Conservation (phyloP, 2,797 vertebrate species). For the Nyctalus aviator region DNA sequence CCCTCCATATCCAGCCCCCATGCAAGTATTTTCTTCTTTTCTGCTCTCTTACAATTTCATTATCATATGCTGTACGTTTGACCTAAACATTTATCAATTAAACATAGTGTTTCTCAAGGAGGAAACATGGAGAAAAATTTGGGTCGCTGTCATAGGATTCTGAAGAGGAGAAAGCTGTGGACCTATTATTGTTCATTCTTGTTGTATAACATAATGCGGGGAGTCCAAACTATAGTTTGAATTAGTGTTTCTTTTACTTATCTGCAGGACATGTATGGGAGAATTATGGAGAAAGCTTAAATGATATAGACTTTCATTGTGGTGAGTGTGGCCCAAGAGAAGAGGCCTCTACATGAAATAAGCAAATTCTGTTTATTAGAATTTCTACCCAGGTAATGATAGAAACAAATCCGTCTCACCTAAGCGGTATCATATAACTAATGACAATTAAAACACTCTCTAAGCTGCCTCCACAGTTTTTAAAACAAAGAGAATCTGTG, state of each 20-base stretch:
- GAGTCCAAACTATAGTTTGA: neutral
- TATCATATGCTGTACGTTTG: neutral
- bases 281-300: conserved; percentile 4
- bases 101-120: neutral
- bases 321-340: neutral
- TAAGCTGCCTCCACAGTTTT: neutral
- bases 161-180: neutral
- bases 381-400: neutral
- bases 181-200: neutral
- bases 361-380: conserved; percentile 27
- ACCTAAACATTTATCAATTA: neutral
- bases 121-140: neutral
- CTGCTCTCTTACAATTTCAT: neutral
- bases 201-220: neutral
- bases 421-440: neutral
- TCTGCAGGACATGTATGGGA: neutral
- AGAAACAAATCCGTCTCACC: conserved; percentile 18
- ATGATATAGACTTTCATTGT: conserved; percentile 42
- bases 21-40: neutral
- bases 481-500: neutral
- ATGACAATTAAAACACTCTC: neutral
- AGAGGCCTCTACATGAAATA: neutral
- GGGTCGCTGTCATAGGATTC: neutral
- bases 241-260: conserved; percentile 3
- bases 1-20: neutral